A percentile compares a stretch with the other conserved stretches of the same genome.
These are phyloP conservation scores for Chymomyza amoena DNA, from an alignment of 2,888 invertebrate genomes.

Conservation along the genomic window DNA sequence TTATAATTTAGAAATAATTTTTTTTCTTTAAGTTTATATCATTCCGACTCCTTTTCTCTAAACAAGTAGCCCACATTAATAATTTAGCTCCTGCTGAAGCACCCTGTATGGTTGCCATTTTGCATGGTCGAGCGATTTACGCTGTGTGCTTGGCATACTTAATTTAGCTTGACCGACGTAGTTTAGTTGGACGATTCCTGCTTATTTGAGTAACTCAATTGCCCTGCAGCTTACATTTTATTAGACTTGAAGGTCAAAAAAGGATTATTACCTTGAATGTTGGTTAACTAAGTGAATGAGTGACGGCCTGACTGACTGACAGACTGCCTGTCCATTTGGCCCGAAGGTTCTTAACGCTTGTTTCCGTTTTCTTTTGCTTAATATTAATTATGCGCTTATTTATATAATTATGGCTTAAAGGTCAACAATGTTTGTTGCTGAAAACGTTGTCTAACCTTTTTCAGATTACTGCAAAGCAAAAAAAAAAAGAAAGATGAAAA, in stretches of 20 bases:
- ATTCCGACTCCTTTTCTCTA: too few relatives aligned
- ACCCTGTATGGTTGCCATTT: constrained; percentile 31
- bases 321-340: not conserved
- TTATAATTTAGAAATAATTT: too few relatives aligned
- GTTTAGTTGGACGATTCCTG: not conserved
- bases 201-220: not conserved
- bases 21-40: too few relatives aligned
- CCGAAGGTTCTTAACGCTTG: not conserved
- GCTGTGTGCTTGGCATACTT: constrained; percentile 51
- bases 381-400: constrained; percentile 69
- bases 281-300: not conserved
- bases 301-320: constrained; percentile 5
- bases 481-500: not conserved
- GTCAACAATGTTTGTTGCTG: not conserved
- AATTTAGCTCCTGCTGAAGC: too few relatives aligned
- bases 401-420: constrained; percentile 53
- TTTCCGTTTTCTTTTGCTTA: constrained; percentile 52
- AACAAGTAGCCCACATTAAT: too few relatives aligned
- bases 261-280: constrained; percentile 13
- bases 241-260: constrained; percentile 17
- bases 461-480: not conserved
- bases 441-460: not conserved
- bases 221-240: constrained; percentile 1
- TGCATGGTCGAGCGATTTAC: constrained; percentile 50
- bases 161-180: constrained; percentile 39